A percentile compares a stretch with the other conserved stretches of the same genome.
phyloP scores from a whole-genome alignment of 2,888 invertebrate genomes.

The Drosophila crucigera region DNA sequence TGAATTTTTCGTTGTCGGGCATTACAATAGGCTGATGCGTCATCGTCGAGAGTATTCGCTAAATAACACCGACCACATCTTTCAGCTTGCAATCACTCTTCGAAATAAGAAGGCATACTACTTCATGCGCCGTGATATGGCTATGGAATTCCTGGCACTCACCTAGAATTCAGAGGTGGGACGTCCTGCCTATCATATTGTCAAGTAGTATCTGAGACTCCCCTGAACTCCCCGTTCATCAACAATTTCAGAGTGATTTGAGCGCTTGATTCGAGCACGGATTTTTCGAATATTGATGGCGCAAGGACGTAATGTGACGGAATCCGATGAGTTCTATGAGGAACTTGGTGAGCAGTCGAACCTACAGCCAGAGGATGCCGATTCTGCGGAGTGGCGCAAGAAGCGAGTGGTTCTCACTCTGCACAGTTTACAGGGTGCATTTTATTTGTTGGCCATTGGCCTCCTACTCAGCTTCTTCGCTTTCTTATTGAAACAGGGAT shows the following conservation, averaged over 20 bases:
- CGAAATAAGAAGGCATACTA: slow-evolving; percentile 42
- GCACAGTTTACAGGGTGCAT: slow-evolving; percentile 80
- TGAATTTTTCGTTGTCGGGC: slow-evolving; percentile 45
- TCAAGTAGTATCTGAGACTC: slow-evolving; percentile 78
- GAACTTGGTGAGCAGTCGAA: slow-evolving; percentile 39
- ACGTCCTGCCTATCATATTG: slow-evolving; percentile 80
- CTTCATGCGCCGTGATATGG: slow-evolving; percentile 73
- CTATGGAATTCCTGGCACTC: slow-evolving; percentile 73
- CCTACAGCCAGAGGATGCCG: slow-evolving; percentile 20
- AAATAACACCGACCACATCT: slow-evolving; percentile 35
- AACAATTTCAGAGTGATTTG: slow-evolving; percentile 72
- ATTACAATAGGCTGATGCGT: slow-evolving; percentile 43
- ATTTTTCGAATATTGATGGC: slow-evolving; percentile 76
- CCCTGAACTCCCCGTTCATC: slow-evolving; percentile 73
- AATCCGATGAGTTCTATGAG: slow-evolving; percentile 52
- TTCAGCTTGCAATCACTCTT: slow-evolving; percentile 28
- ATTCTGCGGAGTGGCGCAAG: slow-evolving; percentile 30
- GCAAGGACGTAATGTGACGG: slow-evolving; percentile 42
- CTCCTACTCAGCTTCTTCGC: slow-evolving; percentile 49
- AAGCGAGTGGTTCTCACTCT: slow-evolving; percentile 73
- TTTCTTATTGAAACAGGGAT: neutral
- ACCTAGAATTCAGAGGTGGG: slow-evolving; percentile 71
- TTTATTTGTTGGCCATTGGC: slow-evolving; percentile 80
- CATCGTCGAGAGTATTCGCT: slow-evolving; percentile 44
- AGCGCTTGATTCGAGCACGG: slow-evolving; percentile 77